A percentile compares a stretch with the other conserved stretches of the same genome.
Conservation (phyloP, 1,140 invertebrate species). For the Ridgeia piscesae region DNA sequence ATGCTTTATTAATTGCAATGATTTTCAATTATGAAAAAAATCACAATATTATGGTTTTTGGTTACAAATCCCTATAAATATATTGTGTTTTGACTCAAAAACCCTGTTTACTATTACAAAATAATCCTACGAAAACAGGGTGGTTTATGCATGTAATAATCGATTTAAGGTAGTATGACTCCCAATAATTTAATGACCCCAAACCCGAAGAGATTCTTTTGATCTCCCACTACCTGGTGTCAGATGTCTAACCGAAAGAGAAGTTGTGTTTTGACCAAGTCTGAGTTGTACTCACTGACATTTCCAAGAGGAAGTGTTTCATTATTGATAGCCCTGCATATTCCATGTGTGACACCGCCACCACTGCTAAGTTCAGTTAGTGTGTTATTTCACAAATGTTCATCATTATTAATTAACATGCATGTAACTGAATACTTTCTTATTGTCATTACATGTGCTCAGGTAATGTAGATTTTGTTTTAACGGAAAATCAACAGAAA, state of each 20-base stretch:
- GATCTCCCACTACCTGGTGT: background rate
- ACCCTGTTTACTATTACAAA: too few species aligned
- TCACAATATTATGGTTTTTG: too few species aligned
- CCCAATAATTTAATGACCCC: background rate
- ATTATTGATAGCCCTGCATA: background rate
- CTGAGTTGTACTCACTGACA: background rate
- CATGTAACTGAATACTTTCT: background rate
- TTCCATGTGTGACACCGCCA: background rate
- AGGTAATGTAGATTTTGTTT: too few species aligned
- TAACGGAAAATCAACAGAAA: too few species aligned
- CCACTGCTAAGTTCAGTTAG: background rate
- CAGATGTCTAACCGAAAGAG: background rate
- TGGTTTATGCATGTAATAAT: background rate
- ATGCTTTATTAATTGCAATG: too few species aligned
- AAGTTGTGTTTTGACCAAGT: background rate
- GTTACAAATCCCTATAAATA: too few species aligned
- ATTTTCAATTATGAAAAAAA: too few species aligned
- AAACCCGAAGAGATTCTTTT: background rate
- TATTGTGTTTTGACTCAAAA: too few species aligned
- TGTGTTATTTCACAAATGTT: background rate
- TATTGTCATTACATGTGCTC: too few species aligned
- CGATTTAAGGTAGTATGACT: background rate
- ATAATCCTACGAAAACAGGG: too few species aligned
- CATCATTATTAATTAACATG: background rate
- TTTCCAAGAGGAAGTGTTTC: background rate